phyloP scores from a whole-genome alignment of 2,113 vertebrate species.

The Rhegmatorhina hoffmannsi region DNA sequence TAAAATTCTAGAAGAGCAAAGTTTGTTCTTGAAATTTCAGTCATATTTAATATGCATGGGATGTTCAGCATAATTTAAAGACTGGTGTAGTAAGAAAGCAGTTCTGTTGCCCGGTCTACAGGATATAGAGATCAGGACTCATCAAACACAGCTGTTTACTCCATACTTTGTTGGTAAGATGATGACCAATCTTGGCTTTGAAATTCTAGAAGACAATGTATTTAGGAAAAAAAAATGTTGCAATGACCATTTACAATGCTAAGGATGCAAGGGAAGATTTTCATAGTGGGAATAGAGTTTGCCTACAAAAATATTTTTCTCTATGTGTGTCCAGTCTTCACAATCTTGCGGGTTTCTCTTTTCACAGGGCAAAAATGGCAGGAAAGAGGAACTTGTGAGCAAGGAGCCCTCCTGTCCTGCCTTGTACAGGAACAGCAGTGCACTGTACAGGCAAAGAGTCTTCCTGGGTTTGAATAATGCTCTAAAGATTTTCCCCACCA shows the following conservation, averaged over 20 bases:
- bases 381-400: slow-evolving; percentile 38
- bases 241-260: neutral
- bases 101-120: neutral
- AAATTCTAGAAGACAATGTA: neutral
- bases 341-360: neutral
- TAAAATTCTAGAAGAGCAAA: neutral
- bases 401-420: neutral
- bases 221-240: neutral
- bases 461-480: neutral
- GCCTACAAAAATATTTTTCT: neutral
- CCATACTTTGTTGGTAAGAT: neutral
- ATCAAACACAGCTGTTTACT: neutral
- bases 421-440: neutral
- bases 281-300: neutral
- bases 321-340: neutral
- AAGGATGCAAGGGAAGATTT: neutral
- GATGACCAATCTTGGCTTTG: neutral
- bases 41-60: accelerated
- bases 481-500: slow-evolving; percentile 45
- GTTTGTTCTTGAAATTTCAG: neutral
- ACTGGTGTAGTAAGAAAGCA: neutral
- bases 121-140: neutral
- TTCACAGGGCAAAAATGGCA: slow-evolving; percentile 49
- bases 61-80: neutral
- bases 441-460: neutral